Base-by-base conservation (phyloP, 2,113 vertebrate genomes). In the Rhynchomys soricoides region DNA sequence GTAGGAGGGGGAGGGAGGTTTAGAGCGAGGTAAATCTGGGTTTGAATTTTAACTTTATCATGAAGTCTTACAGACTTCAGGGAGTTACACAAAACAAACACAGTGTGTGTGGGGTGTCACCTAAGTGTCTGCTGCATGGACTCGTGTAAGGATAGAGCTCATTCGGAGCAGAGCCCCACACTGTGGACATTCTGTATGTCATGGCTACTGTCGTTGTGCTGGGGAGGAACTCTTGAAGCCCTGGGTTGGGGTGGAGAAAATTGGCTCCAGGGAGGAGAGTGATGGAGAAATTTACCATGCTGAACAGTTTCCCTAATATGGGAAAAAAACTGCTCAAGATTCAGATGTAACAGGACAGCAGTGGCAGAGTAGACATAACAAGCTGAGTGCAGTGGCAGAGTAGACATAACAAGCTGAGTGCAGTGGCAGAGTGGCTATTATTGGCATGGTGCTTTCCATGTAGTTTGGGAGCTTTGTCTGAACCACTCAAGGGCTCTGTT, bases 301-400 rank as follows among this genome's bases (percentile, higher is more conserved):
- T 43, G 37, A 0, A 1, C 62, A 24, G 70, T 92, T 40, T 37
- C 43, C 17, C 0, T n/a, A n/a, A 15, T 4, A 31, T 43, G 40
- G 45, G 48, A 26, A 26, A 26, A 26, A 5, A 17, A 59, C 26
- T 0, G 22, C 34, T 66, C 2, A 13, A 29, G 24, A 66, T 15
- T 7, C 2, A 50, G 45, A 11, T 0, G 0, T 9, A n/a, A 71
- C 55, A 81, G 37, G 64, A 45, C n/a, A n/a, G n/a, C n/a, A 15
- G 29, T 29, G 37, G 26, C 2, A 24, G 59, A 62, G 59, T 8
- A 62, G 59, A 62, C 59, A 62, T 62, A 62, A 62, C 59, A 62
- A 62, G 59, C 24, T 2, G 55, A 45, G 9, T 34, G 7, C n/a
- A 11, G 29, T 19, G n/a, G 10, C 5, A n/a, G 24, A 64, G 62